Conservation (phyloP, 1,140 invertebrate species). For the Drosophila saltans region DNA sequence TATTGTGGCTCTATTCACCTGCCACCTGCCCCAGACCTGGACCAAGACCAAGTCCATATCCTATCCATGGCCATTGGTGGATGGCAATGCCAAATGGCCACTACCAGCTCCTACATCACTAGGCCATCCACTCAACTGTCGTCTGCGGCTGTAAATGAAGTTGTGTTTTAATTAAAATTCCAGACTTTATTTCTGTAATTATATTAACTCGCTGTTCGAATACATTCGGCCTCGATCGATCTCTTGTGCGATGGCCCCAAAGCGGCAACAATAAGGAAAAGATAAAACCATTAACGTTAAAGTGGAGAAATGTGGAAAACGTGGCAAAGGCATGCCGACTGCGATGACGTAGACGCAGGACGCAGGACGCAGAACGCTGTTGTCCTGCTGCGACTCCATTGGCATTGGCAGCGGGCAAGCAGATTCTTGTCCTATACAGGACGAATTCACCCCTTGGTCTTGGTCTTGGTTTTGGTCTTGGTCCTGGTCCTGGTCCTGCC, state of each 20-base stretch:
- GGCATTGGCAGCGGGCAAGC: conserved; percentile 60
- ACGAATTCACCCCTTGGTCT: conserved; percentile 31
- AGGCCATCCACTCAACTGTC: conserved; percentile 36
- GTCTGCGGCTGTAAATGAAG: conserved; percentile 80
- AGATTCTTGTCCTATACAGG: conserved; percentile 36
- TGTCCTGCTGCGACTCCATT: conserved; percentile 70
- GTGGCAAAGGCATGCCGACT: conserved; percentile 72
- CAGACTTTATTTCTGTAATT: conserved; percentile 83
- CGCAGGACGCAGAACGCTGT: neutral
- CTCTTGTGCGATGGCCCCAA: conserved; percentile 23
- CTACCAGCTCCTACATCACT: neutral
- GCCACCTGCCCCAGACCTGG: neutral
- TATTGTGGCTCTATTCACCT: conserved; percentile 10
- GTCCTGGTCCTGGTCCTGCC: conserved; percentile 31
- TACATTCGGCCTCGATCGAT: conserved; percentile 66
- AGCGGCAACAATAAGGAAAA: conserved; percentile 51
- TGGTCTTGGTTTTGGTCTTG: neutral
- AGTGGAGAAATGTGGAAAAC: conserved; percentile 75
- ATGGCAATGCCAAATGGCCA: neutral
- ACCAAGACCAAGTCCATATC: neutral
- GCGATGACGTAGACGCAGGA: neutral
- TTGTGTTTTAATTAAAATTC: conserved; percentile 83
- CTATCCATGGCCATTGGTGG: neutral
- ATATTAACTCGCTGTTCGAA: conserved; percentile 80
- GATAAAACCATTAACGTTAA: conserved; percentile 77